phyloP scores from a whole-genome alignment of 2,113 vertebrate genomes.

The Spea bombifrons region DNA sequence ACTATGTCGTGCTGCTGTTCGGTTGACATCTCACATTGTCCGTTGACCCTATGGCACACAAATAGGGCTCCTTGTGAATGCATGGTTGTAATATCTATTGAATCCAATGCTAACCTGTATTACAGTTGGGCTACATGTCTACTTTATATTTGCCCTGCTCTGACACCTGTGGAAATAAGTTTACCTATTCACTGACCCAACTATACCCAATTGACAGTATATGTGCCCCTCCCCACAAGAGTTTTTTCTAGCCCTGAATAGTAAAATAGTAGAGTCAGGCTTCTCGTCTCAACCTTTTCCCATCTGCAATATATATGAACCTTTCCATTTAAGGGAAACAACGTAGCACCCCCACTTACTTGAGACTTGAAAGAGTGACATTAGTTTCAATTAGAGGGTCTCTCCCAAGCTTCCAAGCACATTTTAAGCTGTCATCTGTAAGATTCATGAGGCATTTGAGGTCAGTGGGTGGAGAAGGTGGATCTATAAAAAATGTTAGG shows the following conservation, averaged over 20 bases:
- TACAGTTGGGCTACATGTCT: too few relatives aligned
- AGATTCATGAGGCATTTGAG: slow-evolving; percentile 79
- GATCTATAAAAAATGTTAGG: slow-evolving; percentile 61
- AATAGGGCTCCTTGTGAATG: background rate
- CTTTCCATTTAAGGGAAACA: too few relatives aligned
- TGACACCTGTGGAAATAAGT: too few relatives aligned
- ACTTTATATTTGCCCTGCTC: too few relatives aligned
- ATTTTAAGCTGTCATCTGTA: slow-evolving; percentile 62
- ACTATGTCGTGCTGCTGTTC: slow-evolving; percentile 48
- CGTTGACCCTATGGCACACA: slow-evolving; percentile 52
- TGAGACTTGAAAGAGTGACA: slow-evolving; percentile 62
- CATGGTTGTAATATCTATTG: too few relatives aligned
- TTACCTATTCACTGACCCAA: too few relatives aligned
- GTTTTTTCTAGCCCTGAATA: too few relatives aligned
- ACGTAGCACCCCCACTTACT: slow-evolving; percentile 52
- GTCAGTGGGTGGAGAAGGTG: slow-evolving; percentile 70
- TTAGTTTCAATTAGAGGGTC: slow-evolving; percentile 66
- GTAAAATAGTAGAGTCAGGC: too few relatives aligned
- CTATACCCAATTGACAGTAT: too few relatives aligned
- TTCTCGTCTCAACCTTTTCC: too few relatives aligned
- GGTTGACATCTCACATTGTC: slow-evolving; percentile 35
- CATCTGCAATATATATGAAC: too few relatives aligned
- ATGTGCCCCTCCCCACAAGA: too few relatives aligned
- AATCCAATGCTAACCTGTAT: background rate
- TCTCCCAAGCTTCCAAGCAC: slow-evolving; percentile 73